Evolutionary conservation across 2,797 vertebrate genomes (phyloP), one percentile per base, ranked within the genome.

Genomic region (Ibycter americanus): DNA sequence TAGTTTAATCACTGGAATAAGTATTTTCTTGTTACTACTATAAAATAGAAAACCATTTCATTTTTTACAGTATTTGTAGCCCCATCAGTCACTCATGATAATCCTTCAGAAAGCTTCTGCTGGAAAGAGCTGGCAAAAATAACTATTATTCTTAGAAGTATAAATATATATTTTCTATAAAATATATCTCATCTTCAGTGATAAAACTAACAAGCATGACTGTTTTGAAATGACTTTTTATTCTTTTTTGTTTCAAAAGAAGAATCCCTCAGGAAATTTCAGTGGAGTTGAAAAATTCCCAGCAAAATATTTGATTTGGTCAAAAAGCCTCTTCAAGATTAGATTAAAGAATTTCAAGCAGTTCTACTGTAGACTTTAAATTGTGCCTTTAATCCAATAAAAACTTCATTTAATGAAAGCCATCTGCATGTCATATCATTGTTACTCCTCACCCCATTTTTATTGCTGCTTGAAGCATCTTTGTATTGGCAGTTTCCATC

Each of bases 301-400:
- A 94, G 66, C 6, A 83, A 93, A 89, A 93, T 85, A 32, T 93
- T 90, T 93, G 81, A 90, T 96, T 96, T 92, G 90, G 55, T 95
- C 73, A 95, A 90, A 95, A 96, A 87, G 7, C 32, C 32, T 87
- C 56, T 85, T 95, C 56, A 66, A 95, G 90, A 94, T 95, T 90
- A 92, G 80, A 94, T 94, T 91, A 89, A 95, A 91, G 82, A 92
- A 85, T 95, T 96, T 83, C 68, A 94, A 79, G 84, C 79, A 87
- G 74, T 85, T 91, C 76, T 92, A 56, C 63, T 91, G 74, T 51
- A 77, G 87, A 68, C 42, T 77, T 54, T 47, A 83, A 83, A 89
- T 87, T 61, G 73, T 83, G 68, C 81, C 63, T 80, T 94, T 87
- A 90, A 85, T 95, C 93, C 90, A 92, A 88, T 89, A 91, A 91